Evolutionary conservation across 2,797 vertebrate species (phyloP).

Genomic region (Lycodopsis pacificus): DNA sequence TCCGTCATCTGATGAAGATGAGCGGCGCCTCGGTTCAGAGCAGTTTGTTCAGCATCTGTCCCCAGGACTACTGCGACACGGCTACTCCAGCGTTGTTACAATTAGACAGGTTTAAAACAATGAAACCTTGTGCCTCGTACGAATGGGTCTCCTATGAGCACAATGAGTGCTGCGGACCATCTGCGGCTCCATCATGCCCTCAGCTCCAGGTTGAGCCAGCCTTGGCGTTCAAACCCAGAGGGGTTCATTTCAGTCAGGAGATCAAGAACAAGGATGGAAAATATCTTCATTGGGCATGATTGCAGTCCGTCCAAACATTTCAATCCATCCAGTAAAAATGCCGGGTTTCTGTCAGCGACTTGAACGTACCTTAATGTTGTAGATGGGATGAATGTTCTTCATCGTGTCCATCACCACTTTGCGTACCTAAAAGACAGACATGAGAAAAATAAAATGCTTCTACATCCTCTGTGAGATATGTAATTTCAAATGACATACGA

Average conservation of each 20-base stretch:
- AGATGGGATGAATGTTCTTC: constrained; percentile 99
- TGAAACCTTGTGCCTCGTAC: neutral
- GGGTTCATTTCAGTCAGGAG: constrained; percentile 65
- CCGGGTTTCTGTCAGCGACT: neutral
- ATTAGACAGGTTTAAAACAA: neutral
- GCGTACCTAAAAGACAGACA: constrained; percentile 86
- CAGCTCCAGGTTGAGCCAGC: constrained; percentile 73
- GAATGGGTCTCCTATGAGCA: neutral
- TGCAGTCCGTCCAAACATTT: neutral
- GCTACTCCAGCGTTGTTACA: neutral
- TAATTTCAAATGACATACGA: neutral
- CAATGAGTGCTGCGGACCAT: neutral
- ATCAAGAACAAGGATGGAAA: constrained; percentile 83
- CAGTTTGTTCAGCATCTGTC: neutral
- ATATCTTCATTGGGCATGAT: constrained; percentile 71
- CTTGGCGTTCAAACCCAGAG: constrained; percentile 61
- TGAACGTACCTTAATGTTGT: constrained; percentile 94
- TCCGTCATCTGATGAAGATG: neutral
- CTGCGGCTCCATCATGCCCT: constrained; percentile 52
- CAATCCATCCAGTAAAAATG: accelerated
- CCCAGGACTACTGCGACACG: neutral
- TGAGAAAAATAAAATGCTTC: neutral
- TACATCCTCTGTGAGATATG: neutral
- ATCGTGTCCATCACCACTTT: constrained; percentile 98
- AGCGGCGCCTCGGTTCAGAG: neutral